Evolutionary conservation across 2,888 invertebrate genomes (phyloP), one percentile per base, ranked within the genome.

Genomic region (Meteorus colon): DNA sequence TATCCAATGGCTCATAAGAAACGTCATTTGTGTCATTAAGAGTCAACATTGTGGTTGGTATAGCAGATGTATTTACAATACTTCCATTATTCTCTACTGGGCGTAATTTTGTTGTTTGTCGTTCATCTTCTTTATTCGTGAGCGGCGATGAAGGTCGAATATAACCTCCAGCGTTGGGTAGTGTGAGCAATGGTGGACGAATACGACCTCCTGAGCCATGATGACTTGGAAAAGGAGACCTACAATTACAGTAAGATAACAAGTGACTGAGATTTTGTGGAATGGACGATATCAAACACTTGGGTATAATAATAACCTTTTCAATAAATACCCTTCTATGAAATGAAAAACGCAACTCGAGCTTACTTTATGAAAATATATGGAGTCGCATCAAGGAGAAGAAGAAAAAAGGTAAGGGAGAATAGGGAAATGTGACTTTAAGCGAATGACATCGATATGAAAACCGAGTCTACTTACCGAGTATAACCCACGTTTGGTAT

Each of bases 71-170:
- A 59, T 70, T 31, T 3, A 72, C 68, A 14, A 55, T 63, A 3
- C 68, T 71, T 19, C 68, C 41, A 73, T 69, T 77, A 5, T 68
- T 75, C 3, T 80, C 71, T 80, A 84, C 84, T 8, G 86, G 84
- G 74, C 87, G 83, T 6, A 88, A 76, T 76, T 81, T 86, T 4
- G 87, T 90, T 48, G 85, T 88, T 82, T 87, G 87, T 79, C 83
- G 85, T 65, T 79, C 80, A 29, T 77, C 83, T 12, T 79, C 78
- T 16, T 76, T 73, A 4, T 84, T 82, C 6, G 82, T 80, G 55
- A 82, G 83, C 51, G 86, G 88, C 29, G 78, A 79, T 71, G 84
- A 85, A 45, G 86, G 83, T 24, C 84, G 82, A 3, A 85, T 84
- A 62, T 83, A 87, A 68, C 86, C 78, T 83, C 87, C 81, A 81